These are phyloP conservation scores for Hypercompe scribonia DNA, from an alignment of 2,888 invertebrate genomes.

Conservation along the genomic window DNA sequence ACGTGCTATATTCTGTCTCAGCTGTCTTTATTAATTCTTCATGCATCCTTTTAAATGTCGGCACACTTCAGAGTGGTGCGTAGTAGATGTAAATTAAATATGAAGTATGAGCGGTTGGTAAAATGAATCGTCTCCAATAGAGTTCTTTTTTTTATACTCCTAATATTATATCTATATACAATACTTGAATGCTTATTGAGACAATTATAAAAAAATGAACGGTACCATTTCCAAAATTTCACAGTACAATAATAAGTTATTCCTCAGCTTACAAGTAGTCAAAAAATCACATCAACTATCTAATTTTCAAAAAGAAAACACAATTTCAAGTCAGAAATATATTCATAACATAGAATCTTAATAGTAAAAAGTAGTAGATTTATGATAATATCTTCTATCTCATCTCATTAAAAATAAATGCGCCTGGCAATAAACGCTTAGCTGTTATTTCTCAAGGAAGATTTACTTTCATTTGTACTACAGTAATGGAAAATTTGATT, in stretches of 20 bases:
- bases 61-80: background rate
- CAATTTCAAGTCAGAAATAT: background rate
- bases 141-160: background rate
- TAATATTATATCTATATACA: background rate
- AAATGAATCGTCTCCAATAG: background rate
- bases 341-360: background rate
- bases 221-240: background rate
- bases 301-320: background rate
- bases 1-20: background rate
- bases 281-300: background rate
- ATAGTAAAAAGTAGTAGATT: background rate
- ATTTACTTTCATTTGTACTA: background rate
- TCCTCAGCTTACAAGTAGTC: background rate
- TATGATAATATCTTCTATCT: background rate
- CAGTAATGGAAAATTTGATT: background rate
- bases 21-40: background rate
- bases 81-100: background rate
- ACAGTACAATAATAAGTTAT: background rate
- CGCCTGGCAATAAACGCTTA: constrained; percentile 16
- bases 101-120: background rate
- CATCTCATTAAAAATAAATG: background rate
- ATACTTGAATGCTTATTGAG: background rate
- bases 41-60: background rate
- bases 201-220: background rate
- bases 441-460: constrained; percentile 3